phyloP scores from a whole-genome alignment of 2,888 invertebrate genomes.

The Seira sanloemensis region DNA sequence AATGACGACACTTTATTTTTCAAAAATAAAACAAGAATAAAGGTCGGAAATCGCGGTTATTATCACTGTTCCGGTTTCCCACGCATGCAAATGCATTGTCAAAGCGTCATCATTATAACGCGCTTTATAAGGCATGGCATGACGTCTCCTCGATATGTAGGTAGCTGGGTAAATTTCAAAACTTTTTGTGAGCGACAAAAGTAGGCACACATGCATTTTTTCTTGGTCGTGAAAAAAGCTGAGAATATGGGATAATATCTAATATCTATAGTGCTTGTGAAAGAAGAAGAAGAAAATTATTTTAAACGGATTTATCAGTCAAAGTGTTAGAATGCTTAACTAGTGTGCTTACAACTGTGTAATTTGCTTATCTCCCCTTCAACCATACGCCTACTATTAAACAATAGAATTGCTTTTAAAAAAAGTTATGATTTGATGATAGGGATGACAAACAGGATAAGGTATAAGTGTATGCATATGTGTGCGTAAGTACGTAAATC shows the following conservation, averaged over 20 bases:
- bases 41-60: constrained; percentile 60
- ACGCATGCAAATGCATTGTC: constrained; percentile 23
- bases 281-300: too few relatives aligned
- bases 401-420: constrained; percentile 12
- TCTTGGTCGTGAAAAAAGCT: too few relatives aligned
- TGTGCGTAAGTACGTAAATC: background rate
- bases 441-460: background rate
- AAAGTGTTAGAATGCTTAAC: constrained; percentile 13
- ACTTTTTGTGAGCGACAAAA: background rate
- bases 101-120: constrained; percentile 16
- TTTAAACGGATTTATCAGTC: constrained; percentile 15
- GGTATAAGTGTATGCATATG: too few relatives aligned
- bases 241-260: too few relatives aligned
- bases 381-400: constrained; percentile 2
- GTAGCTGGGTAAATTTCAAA: background rate
- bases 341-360: background rate
- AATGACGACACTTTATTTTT: constrained; percentile 12
- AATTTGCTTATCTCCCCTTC: constrained; percentile 2
- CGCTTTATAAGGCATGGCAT: constrained; percentile 5
- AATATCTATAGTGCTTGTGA: too few relatives aligned
- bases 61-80: constrained; percentile 60
- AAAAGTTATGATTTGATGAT: constrained; percentile 12
- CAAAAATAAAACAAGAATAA: constrained; percentile 37
- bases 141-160: background rate
- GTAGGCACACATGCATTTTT: background rate